Evolutionary conservation across 2,113 vertebrate genomes (phyloP).

Genomic region (Ailuropoda melanoleuca): DNA sequence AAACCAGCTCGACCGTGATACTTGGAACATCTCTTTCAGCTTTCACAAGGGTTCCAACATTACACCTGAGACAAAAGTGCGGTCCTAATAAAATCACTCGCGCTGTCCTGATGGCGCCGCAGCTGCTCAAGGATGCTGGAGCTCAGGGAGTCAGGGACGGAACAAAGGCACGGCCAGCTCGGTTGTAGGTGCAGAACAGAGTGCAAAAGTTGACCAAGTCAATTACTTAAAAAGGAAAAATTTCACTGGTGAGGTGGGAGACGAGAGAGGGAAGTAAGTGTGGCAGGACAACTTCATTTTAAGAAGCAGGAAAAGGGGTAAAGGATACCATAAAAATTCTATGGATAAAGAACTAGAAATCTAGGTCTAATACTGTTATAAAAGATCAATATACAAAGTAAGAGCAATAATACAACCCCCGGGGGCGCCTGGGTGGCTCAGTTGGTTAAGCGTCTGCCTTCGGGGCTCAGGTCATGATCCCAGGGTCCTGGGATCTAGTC

Average conservation of each 20-base stretch:
- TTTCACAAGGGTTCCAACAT: not conserved
- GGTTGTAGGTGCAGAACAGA: not conserved
- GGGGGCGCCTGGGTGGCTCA: no score
- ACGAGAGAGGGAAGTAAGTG: not conserved
- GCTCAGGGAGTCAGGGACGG: not conserved
- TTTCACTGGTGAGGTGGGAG: not conserved
- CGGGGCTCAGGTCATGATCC: not conserved
- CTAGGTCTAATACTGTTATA: not conserved
- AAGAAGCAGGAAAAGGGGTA: no score
- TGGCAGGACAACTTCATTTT: not conserved
- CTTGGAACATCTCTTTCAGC: not conserved
- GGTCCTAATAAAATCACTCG: not conserved
- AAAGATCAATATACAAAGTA: not conserved
- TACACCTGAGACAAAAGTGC: not conserved
- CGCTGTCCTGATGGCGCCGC: not conserved
- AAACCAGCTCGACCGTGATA: not conserved
- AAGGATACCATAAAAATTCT: not conserved
- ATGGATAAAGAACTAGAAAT: not conserved
- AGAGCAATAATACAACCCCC: no score
- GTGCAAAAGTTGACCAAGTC: not conserved
- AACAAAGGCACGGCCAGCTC: not conserved
- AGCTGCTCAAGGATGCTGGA: not conserved
- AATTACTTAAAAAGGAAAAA: not conserved
- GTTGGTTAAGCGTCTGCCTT: no score
- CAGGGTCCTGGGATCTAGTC: not conserved